A percentile compares a stretch with the other conserved stretches of the same genome.
phyloP scores from a whole-genome alignment of 1,140 invertebrate genomes.

The Himalopsyche phryganea region DNA sequence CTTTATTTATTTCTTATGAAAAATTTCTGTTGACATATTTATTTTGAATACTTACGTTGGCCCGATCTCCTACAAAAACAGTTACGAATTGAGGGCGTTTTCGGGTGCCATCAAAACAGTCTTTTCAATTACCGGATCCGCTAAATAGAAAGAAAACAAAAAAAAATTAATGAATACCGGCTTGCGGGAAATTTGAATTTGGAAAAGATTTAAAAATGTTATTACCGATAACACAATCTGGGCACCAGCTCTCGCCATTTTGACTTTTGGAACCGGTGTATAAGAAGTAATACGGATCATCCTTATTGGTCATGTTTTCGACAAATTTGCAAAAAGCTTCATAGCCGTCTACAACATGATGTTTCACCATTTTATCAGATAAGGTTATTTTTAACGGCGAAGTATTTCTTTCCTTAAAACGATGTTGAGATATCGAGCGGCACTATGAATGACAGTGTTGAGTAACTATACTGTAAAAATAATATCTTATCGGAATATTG shows the following conservation, averaged over 20 bases:
- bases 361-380: constrained; percentile 22
- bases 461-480: no score
- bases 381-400: not conserved
- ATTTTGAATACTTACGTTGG: constrained; percentile 56
- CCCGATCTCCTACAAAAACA: constrained; percentile 68
- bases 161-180: constrained; percentile 1
- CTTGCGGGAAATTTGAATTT: constrained; percentile 7
- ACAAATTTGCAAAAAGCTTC: constrained; percentile 26
- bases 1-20: no score
- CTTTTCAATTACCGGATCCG: constrained; percentile 59
- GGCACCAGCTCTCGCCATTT: constrained; percentile 70
- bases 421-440: no score
- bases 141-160: constrained; percentile 38
- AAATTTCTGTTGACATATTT: no score
- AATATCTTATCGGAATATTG: no score
- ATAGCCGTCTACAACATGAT: constrained; percentile 23
- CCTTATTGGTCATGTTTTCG: constrained; percentile 19
- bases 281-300: constrained; percentile 54
- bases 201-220: constrained; percentile 39
- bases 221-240: constrained; percentile 66
- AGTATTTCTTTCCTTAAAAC: no score
- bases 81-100: constrained; percentile 59
- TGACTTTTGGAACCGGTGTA: constrained; percentile 64
- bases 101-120: constrained; percentile 55
- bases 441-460: no score